Evolutionary conservation across 2,888 invertebrate genomes (phyloP), one percentile per base, ranked within the genome.

Genomic region (Endomychus coccineus): DNA sequence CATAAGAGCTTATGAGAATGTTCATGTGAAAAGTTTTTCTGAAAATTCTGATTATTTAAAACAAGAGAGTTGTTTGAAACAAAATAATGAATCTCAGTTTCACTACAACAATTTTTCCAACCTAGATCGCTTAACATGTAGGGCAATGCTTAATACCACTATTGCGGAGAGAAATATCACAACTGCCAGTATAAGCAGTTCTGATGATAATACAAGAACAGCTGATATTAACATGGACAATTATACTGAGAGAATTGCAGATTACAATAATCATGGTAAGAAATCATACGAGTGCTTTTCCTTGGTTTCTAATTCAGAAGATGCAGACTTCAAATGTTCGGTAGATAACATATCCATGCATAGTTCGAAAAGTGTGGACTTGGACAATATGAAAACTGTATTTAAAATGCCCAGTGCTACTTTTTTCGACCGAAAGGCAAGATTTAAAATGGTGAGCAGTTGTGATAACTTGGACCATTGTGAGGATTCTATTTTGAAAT

Each of bases 71-170:
- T 41, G 48, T 25, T 40, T 42, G 2, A 54, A 52, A 33, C 49
- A 53, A 27, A 54, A 46, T 34, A 52, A 49, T 21, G 44, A 52
- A 32, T 37, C 36, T 14, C 50, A 52, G 22, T 16, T 27, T 10
- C 27, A 12, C 2, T 15, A 33, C 23, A 39, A 40, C 5, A 39
- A 47, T 34, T 42, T 44, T 24, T 43, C 35, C 44, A 57, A 48
- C 47, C 56, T 43, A 44, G 60, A 52, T 47, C 55, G 76, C 29
- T 62, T 82, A 31, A 78, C 77, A 4, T 78, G 80, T 13, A 71
- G 81, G 32, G 80, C 79, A 2, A 76, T 80, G 71, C 78, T 80
- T 2, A 76, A 78, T 58, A 72, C 74, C 1, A 65, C 67, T 16
- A n/a, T n/a, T n/a, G n/a, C n/a, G n/a, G 43, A 21, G 11, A 30